Percentiles rank a stretch among this genome's conserved stretches.
phyloP scores from a whole-genome alignment of 2,797 vertebrate species.

The Synaphobranchus kaupii region DNA sequence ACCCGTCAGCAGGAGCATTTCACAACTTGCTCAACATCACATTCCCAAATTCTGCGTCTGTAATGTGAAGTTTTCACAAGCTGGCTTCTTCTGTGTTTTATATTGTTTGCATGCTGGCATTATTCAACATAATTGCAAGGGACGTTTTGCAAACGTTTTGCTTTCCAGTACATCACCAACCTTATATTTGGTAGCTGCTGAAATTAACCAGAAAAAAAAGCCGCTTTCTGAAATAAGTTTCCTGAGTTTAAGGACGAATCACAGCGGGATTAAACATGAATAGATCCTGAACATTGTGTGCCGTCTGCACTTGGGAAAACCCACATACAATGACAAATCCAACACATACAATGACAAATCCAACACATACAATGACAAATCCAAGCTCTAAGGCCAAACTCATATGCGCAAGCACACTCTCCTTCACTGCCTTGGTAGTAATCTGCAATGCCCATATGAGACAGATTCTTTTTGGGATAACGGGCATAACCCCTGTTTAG shows the following conservation, averaged over 20 bases:
- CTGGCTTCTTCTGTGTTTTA: neutral
- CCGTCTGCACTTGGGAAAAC: constrained; percentile 35
- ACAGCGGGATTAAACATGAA: neutral
- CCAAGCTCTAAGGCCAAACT: constrained; percentile 62
- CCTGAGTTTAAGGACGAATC: neutral
- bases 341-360: constrained; percentile 54
- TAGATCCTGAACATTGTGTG: constrained; percentile 21
- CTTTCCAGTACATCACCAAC: neutral
- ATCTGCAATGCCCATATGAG: constrained; percentile 56
- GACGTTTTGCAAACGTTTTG: too few relatives aligned
- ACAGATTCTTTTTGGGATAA: constrained; percentile 46
- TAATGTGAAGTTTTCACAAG: neutral
- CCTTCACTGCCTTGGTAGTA: constrained; percentile 65
- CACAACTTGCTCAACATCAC: neutral
- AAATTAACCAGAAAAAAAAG: neutral
- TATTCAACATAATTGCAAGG: neutral
- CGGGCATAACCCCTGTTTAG: constrained; percentile 45
- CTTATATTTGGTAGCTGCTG: neutral
- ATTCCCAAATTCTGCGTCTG: neutral
- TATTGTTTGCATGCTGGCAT: neutral
- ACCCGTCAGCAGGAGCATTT: neutral
- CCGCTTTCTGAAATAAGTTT: neutral
- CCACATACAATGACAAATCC: constrained; percentile 52
- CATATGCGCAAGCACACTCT: constrained; percentile 51
- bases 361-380: constrained; percentile 54